Evolutionary conservation across 2,113 vertebrate species (phyloP).

Genomic region (Mola mola): DNA sequence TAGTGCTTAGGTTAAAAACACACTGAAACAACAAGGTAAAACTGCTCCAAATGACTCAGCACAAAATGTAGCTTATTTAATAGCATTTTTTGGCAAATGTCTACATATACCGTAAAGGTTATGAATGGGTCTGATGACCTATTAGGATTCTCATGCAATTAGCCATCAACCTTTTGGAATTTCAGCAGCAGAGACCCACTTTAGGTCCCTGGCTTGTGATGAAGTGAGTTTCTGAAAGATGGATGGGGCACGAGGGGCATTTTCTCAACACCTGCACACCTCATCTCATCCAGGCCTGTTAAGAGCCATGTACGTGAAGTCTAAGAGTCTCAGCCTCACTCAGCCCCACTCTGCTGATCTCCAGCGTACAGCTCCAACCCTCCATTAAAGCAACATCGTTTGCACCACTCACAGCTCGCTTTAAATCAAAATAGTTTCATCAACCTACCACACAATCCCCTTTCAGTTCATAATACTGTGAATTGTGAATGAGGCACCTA

Average conservation of each 20-base stretch:
- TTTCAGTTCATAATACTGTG: conserved; percentile 51
- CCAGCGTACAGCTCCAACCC: conserved; percentile 1
- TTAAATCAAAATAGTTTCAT: conserved; percentile 55
- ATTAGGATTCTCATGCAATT: conserved; percentile 4
- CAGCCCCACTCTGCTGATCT: not conserved
- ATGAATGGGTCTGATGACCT: conserved; percentile 9
- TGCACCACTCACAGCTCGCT: conserved; percentile 31
- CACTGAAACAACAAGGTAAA: too few species aligned
- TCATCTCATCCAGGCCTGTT: conserved; percentile 36
- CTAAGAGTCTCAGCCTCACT: conserved; percentile 19
- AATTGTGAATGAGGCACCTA: conserved; percentile 71
- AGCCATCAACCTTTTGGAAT: conserved; percentile 14
- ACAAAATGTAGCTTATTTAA: too few species aligned
- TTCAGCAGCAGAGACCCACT: conserved; percentile 42
- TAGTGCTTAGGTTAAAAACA: too few species aligned
- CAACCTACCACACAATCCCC: conserved; percentile 59
- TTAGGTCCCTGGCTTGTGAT: conserved; percentile 26
- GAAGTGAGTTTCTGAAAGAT: conserved; percentile 37
- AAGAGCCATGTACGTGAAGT: conserved; percentile 33
- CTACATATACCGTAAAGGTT: not conserved
- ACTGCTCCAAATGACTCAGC: too few species aligned
- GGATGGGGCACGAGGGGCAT: conserved; percentile 40
- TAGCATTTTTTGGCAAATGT: too few species aligned
- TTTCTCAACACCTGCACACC: conserved; percentile 31
- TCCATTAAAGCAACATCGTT: conserved; percentile 51